Conservation (phyloP, 2,797 vertebrate genomes). For the Lithobates sylvaticus region DNA sequence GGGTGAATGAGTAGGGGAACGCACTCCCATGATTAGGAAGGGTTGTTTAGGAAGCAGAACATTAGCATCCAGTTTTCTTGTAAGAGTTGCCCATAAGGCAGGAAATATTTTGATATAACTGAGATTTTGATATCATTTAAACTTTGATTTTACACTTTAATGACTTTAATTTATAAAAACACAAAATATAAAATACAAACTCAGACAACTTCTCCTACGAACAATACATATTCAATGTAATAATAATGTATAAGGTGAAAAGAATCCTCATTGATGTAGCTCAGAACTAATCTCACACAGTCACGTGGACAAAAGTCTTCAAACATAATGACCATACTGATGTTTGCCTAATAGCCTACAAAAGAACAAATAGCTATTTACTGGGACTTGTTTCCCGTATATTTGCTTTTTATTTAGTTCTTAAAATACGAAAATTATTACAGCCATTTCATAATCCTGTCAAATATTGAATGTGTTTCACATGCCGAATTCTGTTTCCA, state of each 20-base stretch:
- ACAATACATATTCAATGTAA: neutral
- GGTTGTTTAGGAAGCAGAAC: too few species aligned
- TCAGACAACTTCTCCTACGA: neutral
- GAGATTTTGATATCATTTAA: too few species aligned
- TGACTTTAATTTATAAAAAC: too few species aligned
- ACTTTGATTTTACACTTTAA: too few species aligned
- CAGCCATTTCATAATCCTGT: neutral
- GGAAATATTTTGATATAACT: too few species aligned
- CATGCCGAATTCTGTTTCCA: conserved; percentile 23
- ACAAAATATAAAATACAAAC: too few species aligned
- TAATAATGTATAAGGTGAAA: neutral
- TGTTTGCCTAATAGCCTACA: neutral
- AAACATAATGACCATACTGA: neutral
- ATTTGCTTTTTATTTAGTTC: neutral
- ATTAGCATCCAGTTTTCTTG: too few species aligned
- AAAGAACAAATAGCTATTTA: neutral
- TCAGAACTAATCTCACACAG: neutral
- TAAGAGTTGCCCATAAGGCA: too few species aligned
- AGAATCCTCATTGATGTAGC: neutral
- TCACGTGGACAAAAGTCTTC: neutral
- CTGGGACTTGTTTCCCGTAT: neutral
- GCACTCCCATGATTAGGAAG: too few species aligned
- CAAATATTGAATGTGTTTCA: conserved; percentile 22
- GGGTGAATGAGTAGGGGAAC: too few species aligned
- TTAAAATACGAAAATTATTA: neutral